phyloP scores from a whole-genome alignment of 2,888 invertebrate genomes.

The Drosophila limbata region DNA sequence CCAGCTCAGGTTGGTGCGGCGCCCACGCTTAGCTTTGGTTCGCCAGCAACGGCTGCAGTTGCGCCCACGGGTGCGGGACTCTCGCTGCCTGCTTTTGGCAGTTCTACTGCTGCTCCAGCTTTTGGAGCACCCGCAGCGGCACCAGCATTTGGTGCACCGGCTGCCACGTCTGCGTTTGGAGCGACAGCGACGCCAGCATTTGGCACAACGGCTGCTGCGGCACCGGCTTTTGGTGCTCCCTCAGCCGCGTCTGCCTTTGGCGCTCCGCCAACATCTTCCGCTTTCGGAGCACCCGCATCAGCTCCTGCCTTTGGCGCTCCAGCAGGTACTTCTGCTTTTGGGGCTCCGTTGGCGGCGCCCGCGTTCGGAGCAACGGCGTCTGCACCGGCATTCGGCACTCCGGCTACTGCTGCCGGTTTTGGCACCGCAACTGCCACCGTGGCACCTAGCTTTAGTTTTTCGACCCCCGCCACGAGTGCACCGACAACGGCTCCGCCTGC shows the following conservation, averaged over 20 bases:
- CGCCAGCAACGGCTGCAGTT: slow-evolving; percentile 39
- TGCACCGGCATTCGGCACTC: slow-evolving; percentile 24
- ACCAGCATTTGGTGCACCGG: slow-evolving; percentile 37
- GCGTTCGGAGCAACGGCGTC: slow-evolving; percentile 5
- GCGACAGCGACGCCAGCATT: slow-evolving; percentile 31
- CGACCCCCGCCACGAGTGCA: slow-evolving; percentile 52
- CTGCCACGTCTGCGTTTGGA: slow-evolving; percentile 59
- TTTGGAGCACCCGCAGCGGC: slow-evolving; percentile 6
- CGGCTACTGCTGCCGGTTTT: slow-evolving; percentile 20
- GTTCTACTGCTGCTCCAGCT: slow-evolving; percentile 21
- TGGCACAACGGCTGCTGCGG: slow-evolving; percentile 17
- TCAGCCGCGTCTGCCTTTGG: slow-evolving; percentile 23
- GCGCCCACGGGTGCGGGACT: neutral
- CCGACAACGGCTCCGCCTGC: slow-evolving; percentile 63
- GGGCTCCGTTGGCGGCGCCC: slow-evolving; percentile 3
- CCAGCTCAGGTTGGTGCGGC: slow-evolving; percentile 34
- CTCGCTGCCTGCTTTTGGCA: slow-evolving; percentile 18
- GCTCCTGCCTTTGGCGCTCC: slow-evolving; percentile 27
- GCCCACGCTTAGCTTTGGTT: slow-evolving; percentile 65
- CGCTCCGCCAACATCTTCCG: neutral
- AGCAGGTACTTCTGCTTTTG: slow-evolving; percentile 46
- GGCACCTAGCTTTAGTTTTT: slow-evolving; percentile 65
- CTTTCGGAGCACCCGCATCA: slow-evolving; percentile 34
- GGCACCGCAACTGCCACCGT: slow-evolving; percentile 31
- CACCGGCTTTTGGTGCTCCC: slow-evolving; percentile 32